Base-by-base conservation (phyloP, 2,113 vertebrate genomes). In the Pseudonaja textilis region DNA sequence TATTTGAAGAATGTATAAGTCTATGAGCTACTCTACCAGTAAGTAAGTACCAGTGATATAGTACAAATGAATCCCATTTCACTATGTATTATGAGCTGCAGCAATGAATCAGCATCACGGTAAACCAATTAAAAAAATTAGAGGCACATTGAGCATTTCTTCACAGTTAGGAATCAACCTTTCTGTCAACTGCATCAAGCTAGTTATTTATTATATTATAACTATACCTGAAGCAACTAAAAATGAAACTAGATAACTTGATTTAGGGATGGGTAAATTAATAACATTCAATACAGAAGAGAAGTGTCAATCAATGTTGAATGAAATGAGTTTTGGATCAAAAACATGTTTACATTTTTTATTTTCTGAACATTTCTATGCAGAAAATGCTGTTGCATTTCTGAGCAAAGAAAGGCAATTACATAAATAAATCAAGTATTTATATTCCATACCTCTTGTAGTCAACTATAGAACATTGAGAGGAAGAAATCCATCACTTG, bases 371-470 rank as follows among this genome's bases (percentile, higher is more conserved):
- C 8, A 8, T 54, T 87, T 91, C 23, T 23, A 45, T 47, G 85
- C 91, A 92, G 18, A 87, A 88, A 39, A 22, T 90, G 29, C 7
- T 92, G 69, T 93, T 39, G 93, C 74, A 94, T 69, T 91, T 91
- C 50, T 34, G 0, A 91, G 85, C 85, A 74, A 94, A 91, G 5
- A 1, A n/a, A 55, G 39, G 26, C 45, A 95, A 89, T 94, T 26
- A 52, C 5, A 87, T 88, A 95, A 90, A 95, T 25, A 92, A 56
- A 39, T 29, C 26, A 56, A 89, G 50, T 52, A 50, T 54, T 64
- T 25, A 94, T 93, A 93, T 39, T 61, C 7, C 88, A 97, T 96
- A 98, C 97, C 97, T 97, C 95, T 91, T 93, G 95, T 91, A 92
- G 90, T 98, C 96, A 98, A 23, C 97, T 96, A 94, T 97, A 93